Conservation (phyloP, 2,797 vertebrate genomes). For the Platalea minor region DNA sequence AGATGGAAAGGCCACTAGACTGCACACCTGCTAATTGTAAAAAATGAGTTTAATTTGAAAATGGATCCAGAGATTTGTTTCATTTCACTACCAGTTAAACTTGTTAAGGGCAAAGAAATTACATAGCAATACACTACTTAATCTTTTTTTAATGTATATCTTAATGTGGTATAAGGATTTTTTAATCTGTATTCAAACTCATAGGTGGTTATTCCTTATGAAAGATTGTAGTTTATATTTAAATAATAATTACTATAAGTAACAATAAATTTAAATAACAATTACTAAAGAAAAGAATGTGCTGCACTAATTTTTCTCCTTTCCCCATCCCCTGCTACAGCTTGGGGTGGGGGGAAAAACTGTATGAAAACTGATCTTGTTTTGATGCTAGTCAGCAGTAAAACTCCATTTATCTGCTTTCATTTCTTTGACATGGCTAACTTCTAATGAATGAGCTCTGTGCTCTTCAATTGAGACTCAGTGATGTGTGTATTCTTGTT, state of each 20-base stretch:
- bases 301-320: not conserved
- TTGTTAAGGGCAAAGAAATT: not conserved
- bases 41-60: not conserved
- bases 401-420: not conserved
- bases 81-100: not conserved
- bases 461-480: not conserved
- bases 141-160: not conserved
- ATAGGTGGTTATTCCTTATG: not conserved
- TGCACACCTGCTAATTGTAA: not conserved
- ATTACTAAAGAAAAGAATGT: not conserved
- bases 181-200: not conserved
- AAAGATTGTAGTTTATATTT: not conserved
- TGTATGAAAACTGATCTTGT: not conserved
- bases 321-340: not conserved
- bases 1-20: not conserved
- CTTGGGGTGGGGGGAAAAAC: fast-evolving
- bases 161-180: not conserved
- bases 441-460: not conserved
- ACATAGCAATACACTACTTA: not conserved
- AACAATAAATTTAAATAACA: not conserved
- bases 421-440: not conserved
- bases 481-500: constrained; percentile 6
- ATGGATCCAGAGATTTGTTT: not conserved
- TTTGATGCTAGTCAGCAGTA: not conserved
- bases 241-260: not conserved